phyloP scores from a whole-genome alignment of 1,140 invertebrate species.

The Pseudoatta argentina region DNA sequence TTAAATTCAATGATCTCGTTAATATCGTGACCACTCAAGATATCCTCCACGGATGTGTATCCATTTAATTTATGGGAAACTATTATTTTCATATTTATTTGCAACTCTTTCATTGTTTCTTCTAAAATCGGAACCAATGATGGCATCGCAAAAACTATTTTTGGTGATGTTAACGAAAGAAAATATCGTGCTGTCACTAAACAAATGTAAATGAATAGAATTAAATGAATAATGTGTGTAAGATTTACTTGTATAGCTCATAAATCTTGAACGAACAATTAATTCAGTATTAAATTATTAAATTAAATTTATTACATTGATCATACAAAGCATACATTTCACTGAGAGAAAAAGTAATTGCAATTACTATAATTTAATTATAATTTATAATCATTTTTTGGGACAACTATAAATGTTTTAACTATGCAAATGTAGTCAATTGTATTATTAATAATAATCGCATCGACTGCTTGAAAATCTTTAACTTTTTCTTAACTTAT shows the following conservation, averaged over 20 bases:
- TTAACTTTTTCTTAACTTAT: too few species aligned
- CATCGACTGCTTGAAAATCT: too few species aligned
- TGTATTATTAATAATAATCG: too few species aligned
- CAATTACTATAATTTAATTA: too few species aligned
- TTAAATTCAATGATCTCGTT: conserved; percentile 24
- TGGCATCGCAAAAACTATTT: conserved; percentile 80
- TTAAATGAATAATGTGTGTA: too few species aligned
- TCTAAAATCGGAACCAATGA: conserved; percentile 60
- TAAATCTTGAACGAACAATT: neutral
- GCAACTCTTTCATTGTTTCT: conserved; percentile 68
- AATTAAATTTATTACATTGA: neutral
- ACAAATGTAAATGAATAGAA: conserved; percentile 53
- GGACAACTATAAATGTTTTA: too few species aligned
- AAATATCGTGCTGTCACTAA: conserved; percentile 76
- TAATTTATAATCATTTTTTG: too few species aligned
- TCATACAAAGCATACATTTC: neutral
- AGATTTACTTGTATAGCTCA: neutral
- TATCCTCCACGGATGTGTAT: conserved; percentile 68
- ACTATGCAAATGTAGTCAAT: too few species aligned
- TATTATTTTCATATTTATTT: conserved; percentile 73
- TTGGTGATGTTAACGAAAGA: conserved; percentile 79
- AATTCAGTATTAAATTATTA: neutral
- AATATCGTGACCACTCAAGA: conserved; percentile 60
- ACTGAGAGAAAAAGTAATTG: too few species aligned
- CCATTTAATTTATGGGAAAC: conserved; percentile 74